Evolutionary conservation across 2,113 vertebrate genomes (phyloP).

Genomic region (Dromaius novaehollandiae): DNA sequence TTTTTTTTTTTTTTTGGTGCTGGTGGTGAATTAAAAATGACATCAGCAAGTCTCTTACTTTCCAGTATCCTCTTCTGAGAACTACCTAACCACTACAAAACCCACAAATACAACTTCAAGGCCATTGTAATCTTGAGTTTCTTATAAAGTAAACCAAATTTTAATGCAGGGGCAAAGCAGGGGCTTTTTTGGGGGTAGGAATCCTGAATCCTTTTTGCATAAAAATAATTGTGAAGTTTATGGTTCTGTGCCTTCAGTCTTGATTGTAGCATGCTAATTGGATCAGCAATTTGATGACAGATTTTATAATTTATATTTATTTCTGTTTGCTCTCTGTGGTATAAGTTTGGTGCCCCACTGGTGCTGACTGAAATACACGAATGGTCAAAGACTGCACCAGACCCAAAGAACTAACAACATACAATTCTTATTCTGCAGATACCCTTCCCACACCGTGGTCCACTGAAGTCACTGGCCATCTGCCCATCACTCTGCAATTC

Average conservation of each 20-base stretch:
- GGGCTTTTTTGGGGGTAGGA: background rate
- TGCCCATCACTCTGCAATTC: background rate
- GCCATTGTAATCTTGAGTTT: slow-evolving; percentile 38
- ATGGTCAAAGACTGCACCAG: background rate
- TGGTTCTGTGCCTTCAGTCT: background rate
- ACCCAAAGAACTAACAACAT: background rate
- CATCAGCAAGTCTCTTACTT: slow-evolving; percentile 80
- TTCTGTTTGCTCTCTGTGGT: background rate
- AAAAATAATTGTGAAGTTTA: background rate
- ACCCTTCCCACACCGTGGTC: background rate
- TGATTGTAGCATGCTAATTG: background rate
- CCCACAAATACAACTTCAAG: slow-evolving; percentile 66
- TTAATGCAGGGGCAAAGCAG: background rate
- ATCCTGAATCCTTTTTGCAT: background rate
- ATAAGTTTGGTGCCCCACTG: background rate
- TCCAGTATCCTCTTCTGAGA: slow-evolving; percentile 80
- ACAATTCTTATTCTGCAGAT: background rate
- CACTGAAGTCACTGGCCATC: background rate
- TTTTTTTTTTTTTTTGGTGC: background rate
- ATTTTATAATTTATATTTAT: background rate
- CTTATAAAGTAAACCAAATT: slow-evolving; percentile 42
- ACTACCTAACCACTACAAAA: slow-evolving; percentile 75
- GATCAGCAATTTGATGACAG: background rate
- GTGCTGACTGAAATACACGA: background rate
- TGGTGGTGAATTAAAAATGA: slow-evolving; percentile 64